Base-by-base conservation (phyloP, 2,888 invertebrate genomes). In the Zygogramma bicolorata region DNA sequence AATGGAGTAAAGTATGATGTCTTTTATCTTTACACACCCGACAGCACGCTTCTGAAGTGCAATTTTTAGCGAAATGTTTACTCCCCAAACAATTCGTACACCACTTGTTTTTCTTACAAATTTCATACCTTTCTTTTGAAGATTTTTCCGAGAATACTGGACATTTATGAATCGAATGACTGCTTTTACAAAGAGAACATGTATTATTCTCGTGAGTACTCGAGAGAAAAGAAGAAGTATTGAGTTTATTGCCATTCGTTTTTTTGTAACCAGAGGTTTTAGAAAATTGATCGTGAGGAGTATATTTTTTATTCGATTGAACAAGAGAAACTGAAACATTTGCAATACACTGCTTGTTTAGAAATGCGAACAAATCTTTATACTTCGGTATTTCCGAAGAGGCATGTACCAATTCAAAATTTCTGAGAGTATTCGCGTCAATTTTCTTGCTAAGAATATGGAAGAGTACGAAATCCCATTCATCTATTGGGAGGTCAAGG, bases 401-500 rank as follows among this genome's bases (percentile, higher is more conserved):
- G 0, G 20, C 61, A 10, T 61, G 2, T 1, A 27, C 38, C 13
- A 65, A 10, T 31, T 53, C 65, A 29, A 65, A 65, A 53, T 34
- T 8, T 29, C 18, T 22, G 4, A 53, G 13, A 25, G 65, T 31
- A 25, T 22, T 46, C 2, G 65, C 13, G 18, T 65, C 65, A 15
- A 65, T 31, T 29, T 65, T 65, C 53, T 49, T 65, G 46, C 31
- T 65, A 10, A 49, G 13, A 15, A 65, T 29, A 34, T 63, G 63
- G 49, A 63, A 63, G 10, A 63, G 31, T 31, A 65, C 25, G 10
- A 53, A 65, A 49, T 53, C 53, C 53, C 65, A 65, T 29, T 6
- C 4, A 65, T 65, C 5, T 2, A 65, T 42, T 5, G 46, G 29
- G 3, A 65, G 40, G 3, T 18, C 25, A 1, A 29, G 22, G 8